Evolutionary conservation across 2,113 vertebrate species (phyloP).

Genomic region (Aphelocoma coerulescens): DNA sequence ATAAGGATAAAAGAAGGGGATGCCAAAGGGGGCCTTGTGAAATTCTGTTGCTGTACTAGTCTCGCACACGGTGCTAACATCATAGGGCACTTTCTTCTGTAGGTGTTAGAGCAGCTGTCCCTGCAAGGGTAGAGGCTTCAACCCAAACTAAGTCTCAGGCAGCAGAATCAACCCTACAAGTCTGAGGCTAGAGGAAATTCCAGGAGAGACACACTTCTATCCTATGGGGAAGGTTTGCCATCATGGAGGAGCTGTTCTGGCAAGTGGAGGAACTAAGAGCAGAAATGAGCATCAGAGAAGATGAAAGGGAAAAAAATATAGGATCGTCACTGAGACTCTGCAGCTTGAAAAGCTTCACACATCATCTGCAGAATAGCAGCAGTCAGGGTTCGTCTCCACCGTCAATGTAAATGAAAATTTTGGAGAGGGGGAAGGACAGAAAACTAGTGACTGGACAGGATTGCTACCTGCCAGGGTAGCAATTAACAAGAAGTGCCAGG

Average conservation of each 20-base stretch:
- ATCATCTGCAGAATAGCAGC: not conserved
- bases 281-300: not conserved
- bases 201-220: not conserved
- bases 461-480: not conserved
- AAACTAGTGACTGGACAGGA: not conserved
- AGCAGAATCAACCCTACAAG: not conserved
- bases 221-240: fast-evolving
- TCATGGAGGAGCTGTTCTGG: not conserved
- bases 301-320: not conserved
- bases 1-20: not conserved
- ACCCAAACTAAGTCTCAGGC: not conserved
- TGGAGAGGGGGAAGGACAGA: not conserved
- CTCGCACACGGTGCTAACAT: not conserved
- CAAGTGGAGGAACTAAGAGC: not conserved
- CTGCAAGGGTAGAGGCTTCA: not conserved
- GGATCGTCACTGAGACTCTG: not conserved
- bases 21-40: not conserved
- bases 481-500: not conserved
- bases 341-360: not conserved
- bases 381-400: fast-evolving
- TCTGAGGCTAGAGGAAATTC: not conserved
- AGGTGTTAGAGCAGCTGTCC: not conserved
- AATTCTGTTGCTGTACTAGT: not conserved
- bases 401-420: not conserved
- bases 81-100: not conserved